phyloP scores from a whole-genome alignment of 2,888 invertebrate species.

The Spilosoma lubricipeda region DNA sequence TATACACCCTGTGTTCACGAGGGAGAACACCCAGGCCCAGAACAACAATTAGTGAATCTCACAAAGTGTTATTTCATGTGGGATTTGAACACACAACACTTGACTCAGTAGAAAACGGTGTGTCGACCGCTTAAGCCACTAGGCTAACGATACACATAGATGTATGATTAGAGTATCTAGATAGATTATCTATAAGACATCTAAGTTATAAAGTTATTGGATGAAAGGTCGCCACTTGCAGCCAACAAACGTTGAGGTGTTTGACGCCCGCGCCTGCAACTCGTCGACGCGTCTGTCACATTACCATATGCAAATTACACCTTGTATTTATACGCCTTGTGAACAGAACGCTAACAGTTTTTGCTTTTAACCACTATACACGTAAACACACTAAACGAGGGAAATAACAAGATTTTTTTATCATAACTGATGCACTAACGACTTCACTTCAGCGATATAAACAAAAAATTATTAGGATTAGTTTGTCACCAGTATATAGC shows the following conservation, averaged over 20 bases:
- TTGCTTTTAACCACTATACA: conserved; percentile 66
- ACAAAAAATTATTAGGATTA: conserved; percentile 43
- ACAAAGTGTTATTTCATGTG: no score
- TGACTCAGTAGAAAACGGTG: no score
- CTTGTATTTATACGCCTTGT: conserved; percentile 65
- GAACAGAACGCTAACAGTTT: conserved; percentile 71
- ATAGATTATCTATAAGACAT: not conserved
- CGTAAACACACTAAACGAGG: conserved; percentile 52
- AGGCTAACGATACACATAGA: no score
- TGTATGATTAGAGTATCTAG: not conserved
- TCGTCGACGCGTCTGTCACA: conserved; percentile 63
- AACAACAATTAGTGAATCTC: no score
- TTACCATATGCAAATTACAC: conserved; percentile 78
- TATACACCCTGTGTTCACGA: no score
- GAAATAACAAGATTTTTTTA: conserved; percentile 50
- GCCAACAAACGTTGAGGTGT: conserved; percentile 63
- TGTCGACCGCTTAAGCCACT: no score
- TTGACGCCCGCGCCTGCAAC: conserved; percentile 57
- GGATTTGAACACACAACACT: no score
- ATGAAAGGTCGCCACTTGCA: conserved; percentile 38
- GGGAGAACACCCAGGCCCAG: no score
- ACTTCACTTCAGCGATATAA: conserved; percentile 37
- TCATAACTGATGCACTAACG: conserved; percentile 46
- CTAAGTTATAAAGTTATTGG: conserved; percentile 1
- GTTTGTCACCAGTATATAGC: conserved; percentile 18